phyloP scores from a whole-genome alignment of 2,797 vertebrate genomes.

The Falco concolor region DNA sequence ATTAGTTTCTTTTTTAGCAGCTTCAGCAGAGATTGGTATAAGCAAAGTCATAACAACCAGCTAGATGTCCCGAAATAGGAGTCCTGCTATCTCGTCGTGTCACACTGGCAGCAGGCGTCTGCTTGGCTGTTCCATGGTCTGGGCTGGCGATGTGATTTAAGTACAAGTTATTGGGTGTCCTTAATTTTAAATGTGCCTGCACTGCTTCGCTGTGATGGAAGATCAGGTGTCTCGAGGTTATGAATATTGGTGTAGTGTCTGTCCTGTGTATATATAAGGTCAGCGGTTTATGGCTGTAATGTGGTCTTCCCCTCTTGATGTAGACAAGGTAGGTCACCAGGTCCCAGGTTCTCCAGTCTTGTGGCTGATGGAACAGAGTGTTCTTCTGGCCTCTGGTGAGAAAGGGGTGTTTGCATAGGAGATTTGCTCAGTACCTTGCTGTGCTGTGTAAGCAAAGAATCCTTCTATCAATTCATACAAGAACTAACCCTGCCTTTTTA shows the following conservation, averaged over 20 bases:
- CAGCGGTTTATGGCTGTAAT: not conserved
- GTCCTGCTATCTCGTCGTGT: not conserved
- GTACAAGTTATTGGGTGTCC: not conserved
- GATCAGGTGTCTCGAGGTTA: not conserved
- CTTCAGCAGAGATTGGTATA: not conserved
- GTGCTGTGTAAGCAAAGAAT: conserved; percentile 59
- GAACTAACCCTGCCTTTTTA: conserved; percentile 72
- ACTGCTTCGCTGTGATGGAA: not conserved
- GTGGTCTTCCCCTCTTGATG: not conserved
- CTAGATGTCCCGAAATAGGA: not conserved
- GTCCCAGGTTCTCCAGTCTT: not conserved
- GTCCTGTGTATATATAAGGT: not conserved
- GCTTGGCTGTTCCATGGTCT: not conserved
- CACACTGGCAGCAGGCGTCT: not conserved
- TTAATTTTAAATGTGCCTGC: not conserved
- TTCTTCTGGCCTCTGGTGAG: not conserved
- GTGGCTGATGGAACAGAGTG: not conserved
- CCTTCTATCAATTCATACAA: conserved; percentile 55
- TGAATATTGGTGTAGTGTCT: not conserved
- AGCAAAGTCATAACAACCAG: not conserved
- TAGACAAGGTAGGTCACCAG: not conserved
- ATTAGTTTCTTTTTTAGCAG: conserved; percentile 1
- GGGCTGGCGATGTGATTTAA: not conserved
- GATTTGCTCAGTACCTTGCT: conserved; percentile 24
- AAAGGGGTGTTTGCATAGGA: conserved; percentile 39